Conservation (phyloP, 1,140 invertebrate species). For the Pollicipes pollicipes region DNA sequence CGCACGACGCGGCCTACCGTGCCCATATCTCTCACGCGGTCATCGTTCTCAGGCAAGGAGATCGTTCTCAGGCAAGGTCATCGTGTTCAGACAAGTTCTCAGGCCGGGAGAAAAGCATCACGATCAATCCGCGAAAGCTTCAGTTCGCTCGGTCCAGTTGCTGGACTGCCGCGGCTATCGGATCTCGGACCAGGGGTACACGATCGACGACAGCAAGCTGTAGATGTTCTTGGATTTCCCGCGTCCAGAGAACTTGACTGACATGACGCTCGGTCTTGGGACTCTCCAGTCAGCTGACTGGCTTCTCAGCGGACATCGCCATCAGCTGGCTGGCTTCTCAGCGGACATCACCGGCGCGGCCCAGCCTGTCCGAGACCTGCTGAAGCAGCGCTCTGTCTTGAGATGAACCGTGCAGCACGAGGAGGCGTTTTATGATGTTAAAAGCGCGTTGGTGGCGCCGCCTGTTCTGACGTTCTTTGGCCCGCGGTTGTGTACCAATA, state of each 20-base stretch:
- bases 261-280: constrained; percentile 16
- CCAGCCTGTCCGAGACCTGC: constrained; percentile 15
- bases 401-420: constrained; percentile 15
- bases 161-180: constrained; percentile 11
- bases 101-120: constrained; percentile 9
- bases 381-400: constrained; percentile 11
- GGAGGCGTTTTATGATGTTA: constrained; percentile 13
- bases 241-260: constrained; percentile 14
- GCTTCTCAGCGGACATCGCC: constrained; percentile 12
- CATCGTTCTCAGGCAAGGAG: constrained; percentile 4
- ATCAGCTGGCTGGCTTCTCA: constrained; percentile 13
- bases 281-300: constrained; percentile 12
- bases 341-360: constrained; percentile 9
- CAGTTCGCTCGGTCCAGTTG: constrained; percentile 3
- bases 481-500: constrained; percentile 8
- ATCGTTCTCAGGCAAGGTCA: constrained; percentile 5
- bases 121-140: constrained; percentile 10
- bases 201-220: constrained; percentile 5
- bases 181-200: constrained; percentile 9
- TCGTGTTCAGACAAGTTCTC: too few species aligned
- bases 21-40: constrained; percentile 12
- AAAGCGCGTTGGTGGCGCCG: constrained; percentile 10
- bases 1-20: constrained; percentile 11
- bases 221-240: constrained; percentile 8
- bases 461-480: constrained; percentile 14